Conservation (phyloP, 2,797 vertebrate species). For the Enteromius fasciolatus region DNA sequence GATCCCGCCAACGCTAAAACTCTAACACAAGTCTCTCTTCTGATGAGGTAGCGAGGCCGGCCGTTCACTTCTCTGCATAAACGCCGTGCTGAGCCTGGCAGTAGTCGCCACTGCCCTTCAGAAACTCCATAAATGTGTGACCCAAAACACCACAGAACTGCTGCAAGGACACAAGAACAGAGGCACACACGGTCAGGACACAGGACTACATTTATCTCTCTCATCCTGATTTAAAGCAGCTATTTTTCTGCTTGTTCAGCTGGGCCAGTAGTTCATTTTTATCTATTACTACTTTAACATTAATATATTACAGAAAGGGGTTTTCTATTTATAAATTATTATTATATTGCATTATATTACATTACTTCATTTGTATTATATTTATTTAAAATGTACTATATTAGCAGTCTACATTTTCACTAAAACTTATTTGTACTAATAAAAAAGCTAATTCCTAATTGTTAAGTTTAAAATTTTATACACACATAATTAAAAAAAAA, state of each 20-base stretch:
- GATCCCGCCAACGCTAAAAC: slow-evolving; percentile 84
- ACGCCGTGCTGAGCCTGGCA: slow-evolving; percentile 99
- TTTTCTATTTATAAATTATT: not conserved
- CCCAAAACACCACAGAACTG: slow-evolving; percentile 99
- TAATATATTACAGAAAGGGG: not conserved
- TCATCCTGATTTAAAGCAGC: not conserved
- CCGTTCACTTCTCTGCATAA: slow-evolving; percentile 99
- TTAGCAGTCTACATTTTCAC: not conserved
- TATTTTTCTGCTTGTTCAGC: not conserved
- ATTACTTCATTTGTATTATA: not conserved
- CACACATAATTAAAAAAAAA: too few species aligned
- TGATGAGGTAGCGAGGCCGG: slow-evolving; percentile 85
- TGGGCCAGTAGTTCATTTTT: not conserved
- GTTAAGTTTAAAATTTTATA: not conserved
- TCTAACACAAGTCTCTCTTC: slow-evolving; percentile 81
- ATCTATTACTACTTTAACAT: too few species aligned
- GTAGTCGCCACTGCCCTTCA: slow-evolving; percentile 99
- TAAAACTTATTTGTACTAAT: not conserved
- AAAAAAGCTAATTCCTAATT: not conserved
- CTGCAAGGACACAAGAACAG: slow-evolving; percentile 76
- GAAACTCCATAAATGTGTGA: slow-evolving; percentile 99
- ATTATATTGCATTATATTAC: not conserved
- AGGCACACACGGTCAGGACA: slow-evolving; percentile 20
- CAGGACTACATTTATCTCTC: not conserved
- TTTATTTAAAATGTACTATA: not conserved